These are phyloP conservation scores for Spilarctia lutea DNA, from an alignment of 2,888 invertebrate genomes.

Conservation along the genomic window DNA sequence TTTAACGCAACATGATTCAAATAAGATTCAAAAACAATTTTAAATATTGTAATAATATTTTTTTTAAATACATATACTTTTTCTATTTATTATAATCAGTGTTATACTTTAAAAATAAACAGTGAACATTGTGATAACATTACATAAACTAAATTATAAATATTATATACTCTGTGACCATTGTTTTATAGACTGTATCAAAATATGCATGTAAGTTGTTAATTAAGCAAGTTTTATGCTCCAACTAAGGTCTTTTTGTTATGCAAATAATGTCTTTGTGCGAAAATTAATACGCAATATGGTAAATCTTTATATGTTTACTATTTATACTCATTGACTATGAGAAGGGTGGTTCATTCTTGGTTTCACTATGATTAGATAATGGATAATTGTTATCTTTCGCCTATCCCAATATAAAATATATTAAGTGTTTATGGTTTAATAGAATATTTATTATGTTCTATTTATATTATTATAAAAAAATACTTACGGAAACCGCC, in stretches of 20 bases:
- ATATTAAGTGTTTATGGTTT: neutral
- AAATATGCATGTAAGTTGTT: slow-evolving; percentile 12
- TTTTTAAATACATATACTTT: neutral
- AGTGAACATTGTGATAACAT: neutral
- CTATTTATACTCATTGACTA: slow-evolving; percentile 33
- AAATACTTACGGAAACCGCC: slow-evolving; percentile 92
- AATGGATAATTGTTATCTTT: slow-evolving; percentile 30
- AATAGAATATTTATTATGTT: slow-evolving; percentile 14
- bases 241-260: slow-evolving; percentile 21
- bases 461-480: slow-evolving; percentile 38
- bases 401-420: slow-evolving; percentile 16
- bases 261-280: slow-evolving; percentile 19
- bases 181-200: slow-evolving; percentile 17
- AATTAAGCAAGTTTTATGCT: slow-evolving; percentile 20
- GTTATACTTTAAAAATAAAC: neutral
- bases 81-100: neutral
- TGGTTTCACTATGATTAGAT: slow-evolving; percentile 40
- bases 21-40: neutral
- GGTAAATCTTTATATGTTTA: slow-evolving; percentile 24
- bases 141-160: slow-evolving; percentile 1
- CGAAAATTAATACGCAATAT: slow-evolving; percentile 32
- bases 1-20: neutral
- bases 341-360: slow-evolving; percentile 40
- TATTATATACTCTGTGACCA: slow-evolving; percentile 8
- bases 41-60: no score